Evolutionary conservation across 2,113 vertebrate species (phyloP), one percentile per base, ranked within the genome.

Genomic region (Hippocampus mohnikei): DNA sequence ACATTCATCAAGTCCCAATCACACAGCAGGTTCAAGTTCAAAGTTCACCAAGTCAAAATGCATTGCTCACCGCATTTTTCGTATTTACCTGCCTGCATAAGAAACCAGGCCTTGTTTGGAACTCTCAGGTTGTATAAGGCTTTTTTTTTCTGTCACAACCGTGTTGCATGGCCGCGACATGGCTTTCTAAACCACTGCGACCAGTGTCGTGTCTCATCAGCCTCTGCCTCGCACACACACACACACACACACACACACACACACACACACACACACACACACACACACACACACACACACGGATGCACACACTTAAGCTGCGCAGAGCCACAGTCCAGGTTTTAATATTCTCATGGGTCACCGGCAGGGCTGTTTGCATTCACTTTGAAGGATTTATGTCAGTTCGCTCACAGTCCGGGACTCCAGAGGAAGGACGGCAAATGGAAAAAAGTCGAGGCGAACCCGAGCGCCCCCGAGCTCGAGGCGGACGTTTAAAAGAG

Each of bases 311-410:
- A n/a, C 21, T n/a, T 37, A 20, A 62, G 33, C 33, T 81, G 85
- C 73, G 70, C 74, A 67, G 71, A 69, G 65, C 13, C 33, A 29
- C 56, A 8, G 53, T 70, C 68, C 74, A 78, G 78, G 73, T 87
- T 88, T 83, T 65, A 82, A 85, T 72, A 77, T 87, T 70, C 84
- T 82, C 84, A 70, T 41, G 80, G 84, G 80, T 87, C 83, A 85
- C 81, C 85, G 77, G 78, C 72, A 69, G 70, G 65, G 37, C 71
- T 84, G 84, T 89, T 91, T 87, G 81, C 84, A 67, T 85, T 87
- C 27, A 75, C 80, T 87, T 84, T 83, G 85, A 89, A 84, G 87
- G 87, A 89, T 91, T 91, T 88, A 87, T 74, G 77, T 77, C 76
- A 1, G 74, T 65, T 66, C 63, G 58, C 67, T 81, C 64, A 12